Evolutionary conservation across 53 echinoderm and acorn worm genomes (phyloP).

Genomic region (Crossaster papposus): DNA sequence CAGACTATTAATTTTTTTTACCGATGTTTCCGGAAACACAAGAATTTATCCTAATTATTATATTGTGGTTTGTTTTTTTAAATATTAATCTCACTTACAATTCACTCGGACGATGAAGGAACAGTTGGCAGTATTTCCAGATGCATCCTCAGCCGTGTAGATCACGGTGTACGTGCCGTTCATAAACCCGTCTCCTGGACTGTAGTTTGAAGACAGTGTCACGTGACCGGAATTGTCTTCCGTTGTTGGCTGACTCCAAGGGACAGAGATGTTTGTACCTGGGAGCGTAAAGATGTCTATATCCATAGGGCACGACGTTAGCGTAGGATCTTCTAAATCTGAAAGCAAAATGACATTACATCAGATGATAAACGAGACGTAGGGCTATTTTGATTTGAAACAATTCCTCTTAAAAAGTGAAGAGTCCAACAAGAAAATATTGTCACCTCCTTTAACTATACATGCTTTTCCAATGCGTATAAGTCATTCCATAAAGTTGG

Average conservation of each 20-base stretch:
- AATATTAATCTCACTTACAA: background rate
- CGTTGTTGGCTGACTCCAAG: slow-evolving; percentile 37
- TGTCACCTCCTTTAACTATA: too few species aligned
- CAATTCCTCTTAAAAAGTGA: too few species aligned
- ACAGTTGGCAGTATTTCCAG: slow-evolving; percentile 47
- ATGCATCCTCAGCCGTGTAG: slow-evolving; percentile 29
- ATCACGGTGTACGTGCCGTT: background rate
- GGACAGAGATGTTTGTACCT: slow-evolving; percentile 15
- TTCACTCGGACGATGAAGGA: slow-evolving; percentile 15
- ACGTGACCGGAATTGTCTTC: slow-evolving; percentile 25
- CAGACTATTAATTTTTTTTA: too few species aligned
- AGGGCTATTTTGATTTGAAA: background rate
- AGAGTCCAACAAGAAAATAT: too few species aligned
- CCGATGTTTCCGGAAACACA: too few species aligned
- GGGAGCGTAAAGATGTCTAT: background rate
- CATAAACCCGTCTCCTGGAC: background rate
- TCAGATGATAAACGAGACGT: background rate
- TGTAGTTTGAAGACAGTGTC: background rate
- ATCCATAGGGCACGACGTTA: background rate
- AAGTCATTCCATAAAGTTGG: too few species aligned
- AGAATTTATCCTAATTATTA: too few species aligned
- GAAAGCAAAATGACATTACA: background rate
- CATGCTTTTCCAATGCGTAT: too few species aligned
- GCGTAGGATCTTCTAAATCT: background rate
- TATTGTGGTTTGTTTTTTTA: too few species aligned